These are phyloP conservation scores for Digitonthophagus gazella DNA, from an alignment of 2,888 invertebrate species.

Conservation along the genomic window DNA sequence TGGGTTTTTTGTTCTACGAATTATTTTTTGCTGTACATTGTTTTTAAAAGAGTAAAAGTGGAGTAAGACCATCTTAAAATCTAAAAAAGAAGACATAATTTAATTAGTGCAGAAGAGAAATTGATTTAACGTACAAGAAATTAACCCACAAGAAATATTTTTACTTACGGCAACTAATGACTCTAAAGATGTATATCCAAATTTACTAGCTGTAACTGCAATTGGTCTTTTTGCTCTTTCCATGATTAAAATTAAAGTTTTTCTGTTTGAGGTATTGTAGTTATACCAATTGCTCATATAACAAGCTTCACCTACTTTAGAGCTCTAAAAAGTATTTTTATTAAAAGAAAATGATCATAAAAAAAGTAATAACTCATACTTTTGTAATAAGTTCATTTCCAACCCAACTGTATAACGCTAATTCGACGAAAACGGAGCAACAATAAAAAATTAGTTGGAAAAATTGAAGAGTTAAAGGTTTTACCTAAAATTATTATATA, in stretches of 20 bases:
- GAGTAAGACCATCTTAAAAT: slow-evolving; percentile 8
- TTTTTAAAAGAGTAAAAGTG: slow-evolving; percentile 1
- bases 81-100: background rate
- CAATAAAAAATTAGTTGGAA: slow-evolving; percentile 11
- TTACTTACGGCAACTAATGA: background rate
- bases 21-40: background rate
- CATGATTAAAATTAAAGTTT: slow-evolving; percentile 1
- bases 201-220: slow-evolving; percentile 4
- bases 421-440: background rate
- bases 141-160: background rate
- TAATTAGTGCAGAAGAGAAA: background rate
- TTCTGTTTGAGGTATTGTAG: slow-evolving; percentile 2
- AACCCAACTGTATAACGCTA: slow-evolving; percentile 6
- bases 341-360: background rate
- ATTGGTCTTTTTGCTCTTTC: slow-evolving; percentile 3
- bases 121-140: background rate
- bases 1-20: background rate
- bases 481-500: background rate
- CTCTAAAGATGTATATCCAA: slow-evolving; percentile 1
- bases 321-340: background rate
- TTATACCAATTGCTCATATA: slow-evolving; percentile 11
- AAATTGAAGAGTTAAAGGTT: slow-evolving; percentile 6
- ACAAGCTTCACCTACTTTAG: background rate
- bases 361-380: background rate
- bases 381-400: slow-evolving; percentile 11